Evolutionary conservation across 2,888 invertebrate species (phyloP).

Genomic region (Cephus pulcher): DNA sequence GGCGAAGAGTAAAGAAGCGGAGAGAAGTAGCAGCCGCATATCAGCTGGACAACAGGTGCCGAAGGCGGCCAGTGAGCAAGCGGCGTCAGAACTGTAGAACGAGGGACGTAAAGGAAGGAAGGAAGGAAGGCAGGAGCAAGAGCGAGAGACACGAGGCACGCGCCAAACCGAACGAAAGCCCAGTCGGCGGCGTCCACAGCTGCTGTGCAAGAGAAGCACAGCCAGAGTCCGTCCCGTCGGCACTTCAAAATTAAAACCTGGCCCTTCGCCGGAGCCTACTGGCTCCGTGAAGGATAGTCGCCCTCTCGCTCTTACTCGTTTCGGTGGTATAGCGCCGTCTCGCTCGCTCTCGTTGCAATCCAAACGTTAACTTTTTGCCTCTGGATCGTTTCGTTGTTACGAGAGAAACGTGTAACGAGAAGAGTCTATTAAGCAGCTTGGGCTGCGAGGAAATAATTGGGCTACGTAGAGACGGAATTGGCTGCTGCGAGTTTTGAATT

Average conservation of each 20-base stretch:
- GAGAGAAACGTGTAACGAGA: neutral
- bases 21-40: constrained; percentile 50
- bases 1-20: constrained; percentile 16
- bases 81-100: neutral
- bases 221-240: constrained; percentile 27
- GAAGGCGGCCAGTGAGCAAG: constrained; percentile 39
- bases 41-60: constrained; percentile 65
- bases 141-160: constrained; percentile 46
- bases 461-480: neutral
- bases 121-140: neutral
- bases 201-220: constrained; percentile 38
- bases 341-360: neutral
- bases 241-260: constrained; percentile 50
- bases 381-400: neutral
- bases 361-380: neutral
- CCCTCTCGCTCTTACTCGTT: neutral
- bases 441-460: neutral
- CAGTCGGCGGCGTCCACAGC: constrained; percentile 44
- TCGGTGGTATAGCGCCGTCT: neutral
- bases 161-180: constrained; percentile 60
- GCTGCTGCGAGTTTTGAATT: neutral
- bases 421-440: neutral
- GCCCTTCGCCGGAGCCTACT: neutral
- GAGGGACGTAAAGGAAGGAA: constrained; percentile 13
- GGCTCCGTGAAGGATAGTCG: neutral